These are phyloP conservation scores for Pasiphila rectangulata DNA, from an alignment of 2,888 invertebrate species.

Conservation along the genomic window DNA sequence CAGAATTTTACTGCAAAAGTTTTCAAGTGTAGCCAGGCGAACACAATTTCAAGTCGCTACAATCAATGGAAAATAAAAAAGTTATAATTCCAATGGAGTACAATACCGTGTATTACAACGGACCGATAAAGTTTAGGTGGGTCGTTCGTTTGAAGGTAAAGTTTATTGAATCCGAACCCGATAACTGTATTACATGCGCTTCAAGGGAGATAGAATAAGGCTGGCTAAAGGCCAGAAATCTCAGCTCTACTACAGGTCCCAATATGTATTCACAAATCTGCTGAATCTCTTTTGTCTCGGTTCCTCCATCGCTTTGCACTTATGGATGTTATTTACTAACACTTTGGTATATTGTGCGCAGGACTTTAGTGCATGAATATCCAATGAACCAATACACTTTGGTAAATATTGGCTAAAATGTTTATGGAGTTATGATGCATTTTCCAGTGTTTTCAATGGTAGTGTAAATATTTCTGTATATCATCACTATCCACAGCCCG, in stretches of 20 bases:
- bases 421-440: background rate
- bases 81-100: slow-evolving; percentile 29
- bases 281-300: slow-evolving; percentile 27
- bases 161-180: slow-evolving; percentile 34
- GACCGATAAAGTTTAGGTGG: slow-evolving; percentile 18
- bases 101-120: slow-evolving; percentile 21
- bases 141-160: slow-evolving; percentile 27
- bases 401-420: background rate
- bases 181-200: slow-evolving; percentile 29
- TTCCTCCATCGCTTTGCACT: slow-evolving; percentile 22
- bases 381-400: slow-evolving; percentile 14
- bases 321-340: slow-evolving; percentile 25
- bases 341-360: slow-evolving; percentile 20
- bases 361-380: slow-evolving; percentile 12
- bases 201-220: slow-evolving; percentile 25
- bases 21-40: slow-evolving; percentile 29
- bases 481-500: no score
- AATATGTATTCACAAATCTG: slow-evolving; percentile 28
- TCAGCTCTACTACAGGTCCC: slow-evolving; percentile 21
- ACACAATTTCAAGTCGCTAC: slow-evolving; percentile 30
- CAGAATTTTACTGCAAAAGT: slow-evolving; percentile 31
- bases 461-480: no score
- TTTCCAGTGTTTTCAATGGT: background rate
- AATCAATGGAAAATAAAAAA: slow-evolving; percentile 32
- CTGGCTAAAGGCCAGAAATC: slow-evolving; percentile 38